These are phyloP conservation scores for Noctua janthina DNA, from an alignment of 2,888 invertebrate genomes.

Conservation along the genomic window DNA sequence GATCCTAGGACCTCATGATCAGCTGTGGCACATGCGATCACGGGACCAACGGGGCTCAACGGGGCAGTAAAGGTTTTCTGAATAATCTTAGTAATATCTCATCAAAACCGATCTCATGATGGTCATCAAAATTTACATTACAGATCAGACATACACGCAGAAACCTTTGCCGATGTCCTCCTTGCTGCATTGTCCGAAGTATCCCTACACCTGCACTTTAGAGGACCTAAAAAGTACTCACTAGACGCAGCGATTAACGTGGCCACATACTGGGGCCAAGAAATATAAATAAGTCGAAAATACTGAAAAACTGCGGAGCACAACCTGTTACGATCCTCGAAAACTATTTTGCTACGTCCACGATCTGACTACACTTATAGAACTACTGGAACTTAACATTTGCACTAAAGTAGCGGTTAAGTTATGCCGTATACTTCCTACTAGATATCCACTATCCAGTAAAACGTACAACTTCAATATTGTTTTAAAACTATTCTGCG, in stretches of 20 bases:
- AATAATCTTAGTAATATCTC: not conserved
- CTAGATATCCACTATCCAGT: constrained; percentile 46
- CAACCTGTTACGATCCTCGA: not conserved
- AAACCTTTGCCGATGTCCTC: not conserved
- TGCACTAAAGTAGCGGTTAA: not conserved
- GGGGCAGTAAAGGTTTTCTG: not conserved
- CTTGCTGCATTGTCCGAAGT: not conserved
- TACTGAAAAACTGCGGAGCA: not conserved
- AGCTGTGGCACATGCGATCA: not conserved
- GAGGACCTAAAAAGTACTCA: not conserved
- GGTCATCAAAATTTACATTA: not conserved
- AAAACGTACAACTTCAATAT: constrained; percentile 60
- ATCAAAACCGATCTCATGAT: not conserved
- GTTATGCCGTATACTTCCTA: not conserved
- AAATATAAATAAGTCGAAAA: not conserved
- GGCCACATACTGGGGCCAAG: too few species aligned
- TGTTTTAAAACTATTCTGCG: constrained; percentile 61
- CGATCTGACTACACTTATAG: not conserved
- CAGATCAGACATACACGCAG: not conserved
- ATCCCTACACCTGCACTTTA: not conserved
- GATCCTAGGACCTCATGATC: not conserved
- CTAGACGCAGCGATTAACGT: not conserved
- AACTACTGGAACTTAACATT: not conserved
- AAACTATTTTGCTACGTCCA: too few species aligned
- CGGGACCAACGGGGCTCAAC: not conserved